Percentiles rank a stretch among this genome's conserved stretches.
phyloP scores from a whole-genome alignment of 2,888 invertebrate species.

The Pristionchus arcanus region DNA sequence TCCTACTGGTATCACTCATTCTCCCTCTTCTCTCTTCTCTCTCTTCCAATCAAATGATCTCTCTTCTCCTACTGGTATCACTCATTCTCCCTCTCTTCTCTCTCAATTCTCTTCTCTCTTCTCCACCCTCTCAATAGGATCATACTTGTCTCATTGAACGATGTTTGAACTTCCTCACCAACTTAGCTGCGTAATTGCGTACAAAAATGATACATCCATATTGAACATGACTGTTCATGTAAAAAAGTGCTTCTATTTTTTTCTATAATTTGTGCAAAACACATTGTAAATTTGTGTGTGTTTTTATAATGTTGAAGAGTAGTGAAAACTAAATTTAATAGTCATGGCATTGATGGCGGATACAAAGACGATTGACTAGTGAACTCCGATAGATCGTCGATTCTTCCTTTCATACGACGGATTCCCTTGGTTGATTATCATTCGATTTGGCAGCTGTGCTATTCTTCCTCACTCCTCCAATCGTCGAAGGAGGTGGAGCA shows the following conservation, averaged over 20 bases:
- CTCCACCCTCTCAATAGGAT: neutral
- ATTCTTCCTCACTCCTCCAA: slow-evolving; percentile 43
- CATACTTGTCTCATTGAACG: neutral
- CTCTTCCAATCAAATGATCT: slow-evolving; percentile 7
- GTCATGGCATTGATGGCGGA: neutral
- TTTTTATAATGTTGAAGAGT: neutral
- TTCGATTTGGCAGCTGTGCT: neutral
- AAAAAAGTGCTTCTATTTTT: too few relatives aligned
- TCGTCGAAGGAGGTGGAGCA: slow-evolving; percentile 40
- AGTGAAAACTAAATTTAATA: neutral
- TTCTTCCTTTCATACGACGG: neutral
- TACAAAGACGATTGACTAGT: neutral
- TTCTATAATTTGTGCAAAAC: too few relatives aligned
- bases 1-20: slow-evolving; percentile 1
- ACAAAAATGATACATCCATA: too few relatives aligned
- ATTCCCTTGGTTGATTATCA: slow-evolving; percentile 42
- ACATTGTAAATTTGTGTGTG: neutral
- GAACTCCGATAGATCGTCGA: neutral
- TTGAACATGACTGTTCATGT: too few relatives aligned
- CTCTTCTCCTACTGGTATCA: neutral
- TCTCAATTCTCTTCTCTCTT: neutral
- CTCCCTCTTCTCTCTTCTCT: neutral
- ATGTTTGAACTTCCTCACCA: neutral
- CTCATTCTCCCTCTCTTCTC: neutral
- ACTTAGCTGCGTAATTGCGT: too few relatives aligned